These are phyloP conservation scores for Noturus placidus DNA, from an alignment of 2,113 vertebrate species.

Conservation along the genomic window DNA sequence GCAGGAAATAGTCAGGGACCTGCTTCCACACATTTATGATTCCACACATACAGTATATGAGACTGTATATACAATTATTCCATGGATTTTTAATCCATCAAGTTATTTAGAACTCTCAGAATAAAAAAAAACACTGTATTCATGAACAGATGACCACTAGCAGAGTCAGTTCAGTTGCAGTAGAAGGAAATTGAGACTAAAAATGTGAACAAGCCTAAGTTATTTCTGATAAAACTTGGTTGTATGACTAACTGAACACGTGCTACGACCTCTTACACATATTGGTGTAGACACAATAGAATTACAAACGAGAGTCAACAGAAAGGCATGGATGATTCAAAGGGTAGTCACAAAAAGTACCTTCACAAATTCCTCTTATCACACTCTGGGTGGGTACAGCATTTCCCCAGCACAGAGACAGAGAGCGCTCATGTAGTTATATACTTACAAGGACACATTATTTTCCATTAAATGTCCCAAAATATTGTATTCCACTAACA, in stretches of 20 bases:
- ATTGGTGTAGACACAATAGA: neutral
- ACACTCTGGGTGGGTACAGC: neutral
- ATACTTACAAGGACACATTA: too few relatives aligned
- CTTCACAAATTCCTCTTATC: neutral
- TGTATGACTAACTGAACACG: neutral
- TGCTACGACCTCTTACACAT: neutral
- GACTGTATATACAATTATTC: neutral
- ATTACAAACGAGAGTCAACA: neutral
- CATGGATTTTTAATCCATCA: neutral
- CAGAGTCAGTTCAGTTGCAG: neutral
- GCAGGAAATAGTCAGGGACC: neutral
- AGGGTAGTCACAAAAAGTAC: neutral
- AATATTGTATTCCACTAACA: neutral
- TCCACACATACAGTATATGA: neutral
- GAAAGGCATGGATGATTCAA: neutral
- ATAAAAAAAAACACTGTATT: neutral
- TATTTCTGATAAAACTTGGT: neutral
- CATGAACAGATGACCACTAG: neutral
- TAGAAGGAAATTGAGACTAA: neutral
- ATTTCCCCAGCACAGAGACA: neutral
- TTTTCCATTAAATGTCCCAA: neutral
- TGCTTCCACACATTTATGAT: neutral
- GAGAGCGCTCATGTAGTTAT: neutral
- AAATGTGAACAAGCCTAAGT: neutral
- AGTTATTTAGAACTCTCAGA: constrained; percentile 1